These are phyloP conservation scores for Acrocephalus kingi DNA, from an alignment of 2,113 vertebrate species.

Conservation along the genomic window DNA sequence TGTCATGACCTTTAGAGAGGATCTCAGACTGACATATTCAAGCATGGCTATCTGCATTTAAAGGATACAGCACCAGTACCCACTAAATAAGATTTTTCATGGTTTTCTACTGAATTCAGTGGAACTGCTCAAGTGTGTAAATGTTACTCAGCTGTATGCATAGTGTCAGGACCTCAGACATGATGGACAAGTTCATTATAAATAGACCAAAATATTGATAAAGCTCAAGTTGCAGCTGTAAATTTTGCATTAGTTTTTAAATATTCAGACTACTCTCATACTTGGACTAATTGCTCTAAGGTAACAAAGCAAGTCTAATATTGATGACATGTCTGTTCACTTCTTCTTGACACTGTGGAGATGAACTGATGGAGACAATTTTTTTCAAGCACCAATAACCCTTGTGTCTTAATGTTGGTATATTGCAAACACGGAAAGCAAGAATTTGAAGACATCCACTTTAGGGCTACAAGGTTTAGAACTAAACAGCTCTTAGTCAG, in stretches of 20 bases:
- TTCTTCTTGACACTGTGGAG: not conserved
- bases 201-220: constrained; percentile 11
- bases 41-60: not conserved
- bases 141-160: not conserved
- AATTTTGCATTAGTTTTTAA: constrained; percentile 25
- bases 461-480: not conserved
- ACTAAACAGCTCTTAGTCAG: not conserved
- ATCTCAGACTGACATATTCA: not conserved
- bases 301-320: constrained; percentile 20
- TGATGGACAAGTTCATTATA: constrained; percentile 12
- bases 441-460: not conserved
- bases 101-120: not conserved
- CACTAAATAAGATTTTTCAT: not conserved
- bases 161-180: not conserved
- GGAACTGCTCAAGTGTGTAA: not conserved
- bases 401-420: not conserved
- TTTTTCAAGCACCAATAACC: not conserved
- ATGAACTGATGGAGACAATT: not conserved
- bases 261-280: constrained; percentile 11
- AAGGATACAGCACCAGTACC: not conserved
- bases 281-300: not conserved
- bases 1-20: not conserved
- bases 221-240: not conserved
- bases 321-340: constrained; percentile 13
- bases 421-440: not conserved